phyloP scores from a whole-genome alignment of 2,113 vertebrate species.

The Tetrax tetrax region DNA sequence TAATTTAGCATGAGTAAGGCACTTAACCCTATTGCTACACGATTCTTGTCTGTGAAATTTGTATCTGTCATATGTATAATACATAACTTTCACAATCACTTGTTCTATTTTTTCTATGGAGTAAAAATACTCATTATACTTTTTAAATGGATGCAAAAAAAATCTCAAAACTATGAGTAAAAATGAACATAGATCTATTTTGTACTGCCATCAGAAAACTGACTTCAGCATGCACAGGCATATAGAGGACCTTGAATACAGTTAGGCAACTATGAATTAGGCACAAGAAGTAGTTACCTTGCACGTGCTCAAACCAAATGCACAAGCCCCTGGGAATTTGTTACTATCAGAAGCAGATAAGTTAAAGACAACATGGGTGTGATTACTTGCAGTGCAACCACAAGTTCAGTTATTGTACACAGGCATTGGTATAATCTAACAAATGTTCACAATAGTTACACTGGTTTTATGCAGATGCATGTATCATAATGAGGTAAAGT shows the following conservation, averaged over 20 bases:
- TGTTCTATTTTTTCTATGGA: background rate
- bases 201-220: background rate
- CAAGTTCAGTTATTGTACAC: background rate
- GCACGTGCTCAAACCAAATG: background rate
- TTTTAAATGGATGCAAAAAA: background rate
- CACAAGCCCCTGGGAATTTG: background rate
- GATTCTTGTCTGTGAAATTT: background rate
- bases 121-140: background rate
- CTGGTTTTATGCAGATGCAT: background rate
- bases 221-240: background rate
- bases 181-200: background rate
- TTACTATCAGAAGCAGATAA: background rate
- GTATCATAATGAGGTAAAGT: background rate
- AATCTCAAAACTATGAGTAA: rapidly evolving
- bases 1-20: background rate
- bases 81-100: background rate
- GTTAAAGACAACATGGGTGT: background rate
- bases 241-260: background rate
- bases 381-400: background rate
- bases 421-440: background rate
- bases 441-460: background rate
- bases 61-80: background rate
- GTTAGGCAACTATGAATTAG: background rate
- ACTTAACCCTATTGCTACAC: background rate
- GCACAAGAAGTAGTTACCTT: background rate